Conservation (phyloP, 2,797 vertebrate species). For the Anomalospiza imberbis region DNA sequence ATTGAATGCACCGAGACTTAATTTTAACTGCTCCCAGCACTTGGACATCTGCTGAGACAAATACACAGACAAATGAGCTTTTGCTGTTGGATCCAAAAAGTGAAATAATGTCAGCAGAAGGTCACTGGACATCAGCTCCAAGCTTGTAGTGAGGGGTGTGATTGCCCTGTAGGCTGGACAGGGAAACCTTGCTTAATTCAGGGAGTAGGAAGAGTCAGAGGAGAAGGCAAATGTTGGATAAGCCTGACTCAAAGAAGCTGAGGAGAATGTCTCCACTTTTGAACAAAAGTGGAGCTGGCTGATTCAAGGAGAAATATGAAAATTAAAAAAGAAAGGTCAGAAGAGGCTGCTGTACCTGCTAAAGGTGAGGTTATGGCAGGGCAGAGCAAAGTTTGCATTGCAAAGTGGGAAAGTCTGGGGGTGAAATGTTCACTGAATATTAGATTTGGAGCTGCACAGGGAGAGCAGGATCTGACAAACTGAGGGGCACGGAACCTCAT, state of each 20-base stretch:
- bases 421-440: neutral
- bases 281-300: neutral
- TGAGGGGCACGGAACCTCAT: neutral
- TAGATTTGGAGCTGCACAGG: neutral
- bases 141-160: neutral
- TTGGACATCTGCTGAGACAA: neutral
- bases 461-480: neutral
- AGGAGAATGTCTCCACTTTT: neutral
- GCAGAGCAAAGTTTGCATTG: neutral
- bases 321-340: neutral
- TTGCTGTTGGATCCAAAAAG: neutral
- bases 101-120: neutral
- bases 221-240: neutral
- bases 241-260: neutral
- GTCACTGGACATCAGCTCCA: neutral
- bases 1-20: neutral
- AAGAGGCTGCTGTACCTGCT: neutral
- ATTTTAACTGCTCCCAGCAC: neutral
- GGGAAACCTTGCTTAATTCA: neutral
- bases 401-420: neutral
- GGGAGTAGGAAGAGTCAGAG: neutral
- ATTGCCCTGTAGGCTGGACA: neutral
- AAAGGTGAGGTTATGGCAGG: neutral
- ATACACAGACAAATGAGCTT: neutral
- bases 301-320: neutral